Percentiles rank a stretch among this genome's conserved stretches.
phyloP scores from a whole-genome alignment of 1,140 invertebrate genomes.

The Andrena cerasifolii region DNA sequence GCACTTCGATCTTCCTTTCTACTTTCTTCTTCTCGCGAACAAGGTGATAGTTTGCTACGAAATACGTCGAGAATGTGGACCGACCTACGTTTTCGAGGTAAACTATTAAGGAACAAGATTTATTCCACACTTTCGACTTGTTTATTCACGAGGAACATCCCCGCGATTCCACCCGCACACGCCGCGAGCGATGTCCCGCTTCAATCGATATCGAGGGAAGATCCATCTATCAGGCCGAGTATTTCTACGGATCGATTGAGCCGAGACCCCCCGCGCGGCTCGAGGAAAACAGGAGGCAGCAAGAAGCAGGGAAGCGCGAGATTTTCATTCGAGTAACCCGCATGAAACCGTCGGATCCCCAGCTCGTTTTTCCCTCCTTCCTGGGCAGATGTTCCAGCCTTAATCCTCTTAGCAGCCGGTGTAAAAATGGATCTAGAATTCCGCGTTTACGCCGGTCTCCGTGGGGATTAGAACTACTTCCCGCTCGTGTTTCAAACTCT shows the following conservation, averaged over 20 bases:
- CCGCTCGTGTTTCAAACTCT: not conserved
- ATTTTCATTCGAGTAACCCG: not conserved
- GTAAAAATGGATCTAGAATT: not conserved
- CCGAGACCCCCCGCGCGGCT: not conserved
- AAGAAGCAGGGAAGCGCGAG: not conserved
- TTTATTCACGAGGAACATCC: not conserved
- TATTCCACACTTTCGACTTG: not conserved
- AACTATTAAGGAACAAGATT: too few relatives aligned
- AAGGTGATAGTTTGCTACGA: not conserved
- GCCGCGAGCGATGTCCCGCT: not conserved
- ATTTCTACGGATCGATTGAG: not conserved
- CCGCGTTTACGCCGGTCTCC: not conserved
- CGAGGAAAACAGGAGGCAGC: not conserved
- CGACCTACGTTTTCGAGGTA: too few relatives aligned
- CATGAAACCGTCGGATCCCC: not conserved
- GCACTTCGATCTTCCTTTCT: slow-evolving; percentile 1
- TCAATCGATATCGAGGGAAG: too few relatives aligned
- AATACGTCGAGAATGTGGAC: not conserved
- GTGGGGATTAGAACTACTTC: not conserved
- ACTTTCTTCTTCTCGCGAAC: not conserved
- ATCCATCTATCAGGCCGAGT: too few relatives aligned
- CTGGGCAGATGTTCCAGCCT: not conserved
- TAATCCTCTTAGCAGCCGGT: not conserved
- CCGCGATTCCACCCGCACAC: not conserved
- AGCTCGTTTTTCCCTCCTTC: not conserved